Percentiles rank a stretch among this genome's conserved stretches.
These are phyloP conservation scores for Pachyuromys duprasi DNA, from an alignment of 2,797 vertebrate genomes.

Conservation along the genomic window DNA sequence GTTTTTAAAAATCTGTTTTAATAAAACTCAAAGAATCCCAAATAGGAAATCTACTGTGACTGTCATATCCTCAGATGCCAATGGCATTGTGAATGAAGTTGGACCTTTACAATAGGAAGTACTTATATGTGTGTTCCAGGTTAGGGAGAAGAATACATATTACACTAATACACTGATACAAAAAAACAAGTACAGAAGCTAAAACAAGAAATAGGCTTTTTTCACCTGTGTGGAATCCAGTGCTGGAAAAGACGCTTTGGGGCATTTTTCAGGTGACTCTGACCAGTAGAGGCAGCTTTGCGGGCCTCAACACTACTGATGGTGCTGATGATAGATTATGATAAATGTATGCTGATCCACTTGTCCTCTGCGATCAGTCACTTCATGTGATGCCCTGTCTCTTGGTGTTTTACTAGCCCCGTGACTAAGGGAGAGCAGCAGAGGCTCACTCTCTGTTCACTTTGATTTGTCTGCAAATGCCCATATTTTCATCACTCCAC, in stretches of 20 bases:
- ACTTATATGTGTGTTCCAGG: background rate
- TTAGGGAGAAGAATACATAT: background rate
- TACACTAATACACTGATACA: background rate
- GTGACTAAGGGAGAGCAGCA: slow-evolving; percentile 25
- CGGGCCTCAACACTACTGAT: slow-evolving; percentile 20
- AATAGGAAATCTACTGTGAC: background rate
- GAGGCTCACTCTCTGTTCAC: slow-evolving; percentile 38
- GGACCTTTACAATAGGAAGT: background rate
- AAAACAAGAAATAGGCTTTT: background rate
- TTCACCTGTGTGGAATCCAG: background rate
- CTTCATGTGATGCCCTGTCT: slow-evolving; percentile 48
- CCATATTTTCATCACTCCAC: slow-evolving; percentile 30
- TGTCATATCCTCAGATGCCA: background rate
- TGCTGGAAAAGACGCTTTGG: background rate
- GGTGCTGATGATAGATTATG: slow-evolving; percentile 57
- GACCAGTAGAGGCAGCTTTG: background rate
- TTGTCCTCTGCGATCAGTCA: slow-evolving; percentile 50
- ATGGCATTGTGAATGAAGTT: background rate
- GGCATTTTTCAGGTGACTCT: background rate
- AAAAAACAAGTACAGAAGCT: background rate
- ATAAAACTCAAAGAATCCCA: background rate
- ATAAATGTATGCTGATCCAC: slow-evolving; percentile 54
- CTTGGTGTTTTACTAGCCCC: slow-evolving; percentile 20
- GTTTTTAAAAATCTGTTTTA: background rate
- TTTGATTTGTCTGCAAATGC: slow-evolving; percentile 38